Base-by-base conservation (phyloP, 2,113 vertebrate species). In the Pampusana beccarii region DNA sequence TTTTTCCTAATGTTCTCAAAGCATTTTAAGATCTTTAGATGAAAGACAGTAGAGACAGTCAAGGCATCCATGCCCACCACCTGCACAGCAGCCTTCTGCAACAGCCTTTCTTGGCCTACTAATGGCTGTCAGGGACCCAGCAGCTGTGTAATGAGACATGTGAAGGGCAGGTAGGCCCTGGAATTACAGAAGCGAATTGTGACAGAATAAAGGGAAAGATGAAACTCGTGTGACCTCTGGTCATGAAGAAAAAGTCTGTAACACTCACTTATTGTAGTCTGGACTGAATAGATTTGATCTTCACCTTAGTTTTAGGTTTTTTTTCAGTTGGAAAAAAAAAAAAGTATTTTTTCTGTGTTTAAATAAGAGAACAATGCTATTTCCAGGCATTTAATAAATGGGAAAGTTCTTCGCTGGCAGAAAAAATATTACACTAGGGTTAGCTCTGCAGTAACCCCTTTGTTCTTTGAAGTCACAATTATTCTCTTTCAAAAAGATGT, bases 231-330 rank as follows among this genome's bases (percentile, higher is more conserved):
- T 88, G 81, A 88, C 89, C 67, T 77, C 34, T 67, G 74, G 9
- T 85, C 51, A 79, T 61, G 50, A 80, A 78, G 66, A 61, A 88
- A 92, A 94, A 90, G 16, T 65, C 33, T 91, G 56, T 33, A 65
- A 36, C 44, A 54, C 19, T 90, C 46, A 13, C 21, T 85, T 79
- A 62, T 81, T 95, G 81, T 89, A 80, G 50, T 83, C 53, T 88
- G 13, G 34, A 79, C 26, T 85, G 46, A 96, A 94, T 31, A 88
- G 60, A 61, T 50, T 70, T 56, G 50, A 87, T 77, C 75, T 90
- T 70, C 42, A 93, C 77, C 69, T 79, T 94, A 79, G 92, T 92
- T 86, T 92, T 66, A 84, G 25, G n/a, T n/a, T 90, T 95, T 80
- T 66, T 60, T 89, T 78, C 29, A 13, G 28, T 46, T 61, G 17